phyloP scores from a whole-genome alignment of 2,113 vertebrate genomes.

The Podarcis muralis region DNA sequence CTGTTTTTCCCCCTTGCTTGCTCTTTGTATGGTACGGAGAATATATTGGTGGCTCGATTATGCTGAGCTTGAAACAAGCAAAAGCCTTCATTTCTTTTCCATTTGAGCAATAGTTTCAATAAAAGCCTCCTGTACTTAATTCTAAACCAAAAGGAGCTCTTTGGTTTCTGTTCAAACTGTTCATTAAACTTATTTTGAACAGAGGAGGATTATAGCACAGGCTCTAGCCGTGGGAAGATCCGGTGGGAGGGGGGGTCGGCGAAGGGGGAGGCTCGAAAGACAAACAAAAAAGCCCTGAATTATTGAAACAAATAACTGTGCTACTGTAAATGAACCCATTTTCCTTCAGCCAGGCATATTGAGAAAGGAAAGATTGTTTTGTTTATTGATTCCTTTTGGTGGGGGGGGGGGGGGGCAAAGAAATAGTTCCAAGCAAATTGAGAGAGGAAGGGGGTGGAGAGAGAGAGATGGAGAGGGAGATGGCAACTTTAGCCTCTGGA shows the following conservation, averaged over 20 bases:
- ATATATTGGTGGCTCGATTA: constrained; percentile 20
- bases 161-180: constrained; percentile 48
- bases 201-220: constrained; percentile 25
- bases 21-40: constrained; percentile 22
- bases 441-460: background rate
- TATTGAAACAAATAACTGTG: constrained; percentile 23
- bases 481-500: constrained; percentile 58
- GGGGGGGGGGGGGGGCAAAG: background rate
- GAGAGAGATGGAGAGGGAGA: background rate
- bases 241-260: background rate
- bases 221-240: background rate
- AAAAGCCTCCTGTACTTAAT: constrained; percentile 19
- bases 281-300: constrained; percentile 11
- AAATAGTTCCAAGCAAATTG: constrained; percentile 40
- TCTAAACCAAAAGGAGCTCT: constrained; percentile 57
- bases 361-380: background rate
- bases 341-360: constrained; percentile 38
- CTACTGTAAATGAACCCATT: constrained; percentile 35
- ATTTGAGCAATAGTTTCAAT: constrained; percentile 51
- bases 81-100: constrained; percentile 51
- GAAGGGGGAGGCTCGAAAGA: background rate
- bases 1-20: background rate
- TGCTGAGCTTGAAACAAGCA: constrained; percentile 44
- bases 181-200: constrained; percentile 56
- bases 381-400: background rate